Base-by-base conservation (phyloP, 2,113 vertebrate species). In the Pedetes capensis region DNA sequence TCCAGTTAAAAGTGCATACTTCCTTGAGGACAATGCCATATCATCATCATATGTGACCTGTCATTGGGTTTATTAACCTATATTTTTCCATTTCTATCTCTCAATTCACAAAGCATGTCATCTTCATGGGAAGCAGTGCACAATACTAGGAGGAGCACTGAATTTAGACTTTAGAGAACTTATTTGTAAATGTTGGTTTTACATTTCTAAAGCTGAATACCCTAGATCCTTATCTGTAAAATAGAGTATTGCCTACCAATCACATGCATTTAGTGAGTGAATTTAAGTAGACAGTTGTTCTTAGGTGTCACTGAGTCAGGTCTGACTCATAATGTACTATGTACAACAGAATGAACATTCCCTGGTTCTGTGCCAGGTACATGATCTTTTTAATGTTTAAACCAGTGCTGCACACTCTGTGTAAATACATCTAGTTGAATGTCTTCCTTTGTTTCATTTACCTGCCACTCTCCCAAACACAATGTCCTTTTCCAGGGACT, bases 61-160 rank as follows among this genome's bases (percentile, higher is more conserved):
- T 59, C n/a, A 29, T 20, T 64, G 17, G 59, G 6, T 47, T 64
- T 61, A 80, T 81, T 17, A 61, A 75, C 5, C 17, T 80, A 1
- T 42, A 49, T 84, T 44, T 85, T 85, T 10, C 34, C 23, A 75
- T 37, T 27, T 79, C 87, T 23, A 80, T 57, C 9, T 27, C 42
- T 72, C 8, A 27, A 16, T 64, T 72, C 23, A 16, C 10, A 68
- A 63, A n/a, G n/a, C n/a, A n/a, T n/a, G n/a, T n/a, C n/a, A n/a
- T n/a, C n/a, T n/a, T n/a, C n/a, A n/a, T 42, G 25, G 27, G 20
- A 23, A 81, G 17, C 32, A 74, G 7, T 29, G 4, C 2, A 22
- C 1, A 17, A 10, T 4, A 10, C 1, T 29, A 16, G 6, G 69
- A 66, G 32, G 16, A 69, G 1, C 6, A 34, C 9, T 61, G 11